These are phyloP conservation scores for Gambusia yucatana DNA, from an alignment of 2,797 vertebrate genomes.

Conservation along the genomic window DNA sequence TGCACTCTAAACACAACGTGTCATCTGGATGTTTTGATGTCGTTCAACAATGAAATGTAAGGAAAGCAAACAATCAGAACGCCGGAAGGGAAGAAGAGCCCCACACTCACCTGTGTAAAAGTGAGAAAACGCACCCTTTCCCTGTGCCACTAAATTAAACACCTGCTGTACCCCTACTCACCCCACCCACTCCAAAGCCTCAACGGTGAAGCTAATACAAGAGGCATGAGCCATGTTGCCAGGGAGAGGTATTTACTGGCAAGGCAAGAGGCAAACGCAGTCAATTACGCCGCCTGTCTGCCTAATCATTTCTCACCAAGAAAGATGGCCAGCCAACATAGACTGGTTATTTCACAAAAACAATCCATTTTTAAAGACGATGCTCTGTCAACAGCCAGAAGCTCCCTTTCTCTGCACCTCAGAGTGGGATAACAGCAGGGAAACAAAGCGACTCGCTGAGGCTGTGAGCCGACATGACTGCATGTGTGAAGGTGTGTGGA, in stretches of 20 bases:
- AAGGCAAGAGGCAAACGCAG: slow-evolving; percentile 80
- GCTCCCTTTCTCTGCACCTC: slow-evolving; percentile 50
- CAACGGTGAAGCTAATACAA: slow-evolving; percentile 71
- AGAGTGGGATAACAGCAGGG: slow-evolving; percentile 57
- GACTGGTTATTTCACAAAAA: slow-evolving; percentile 79
- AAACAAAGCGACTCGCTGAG: slow-evolving; percentile 43
- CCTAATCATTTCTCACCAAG: slow-evolving; percentile 77
- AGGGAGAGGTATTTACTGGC: slow-evolving; percentile 77
- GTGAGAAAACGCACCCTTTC: slow-evolving; percentile 30
- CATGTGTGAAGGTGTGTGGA: slow-evolving; percentile 34
- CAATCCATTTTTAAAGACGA: slow-evolving; percentile 75
- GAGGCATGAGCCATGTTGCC: slow-evolving; percentile 61
- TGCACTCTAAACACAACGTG: slow-evolving; percentile 59
- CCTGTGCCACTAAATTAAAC: slow-evolving; percentile 24
- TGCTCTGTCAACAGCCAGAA: slow-evolving; percentile 58
- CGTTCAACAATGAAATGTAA: slow-evolving; percentile 38
- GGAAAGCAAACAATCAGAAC: slow-evolving; percentile 46
- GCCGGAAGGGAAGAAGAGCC: slow-evolving; percentile 14
- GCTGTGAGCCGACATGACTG: slow-evolving; percentile 25
- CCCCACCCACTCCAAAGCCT: slow-evolving; percentile 33
- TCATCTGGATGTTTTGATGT: slow-evolving; percentile 59
- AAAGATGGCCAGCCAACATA: slow-evolving; percentile 73
- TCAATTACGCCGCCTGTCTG: slow-evolving; percentile 81
- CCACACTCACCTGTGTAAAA: slow-evolving; percentile 9
- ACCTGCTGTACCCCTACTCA: slow-evolving; percentile 16